A percentile compares a stretch with the other conserved stretches of the same genome.
Conservation (phyloP, 2,888 invertebrate species). For the Troides aeacus region DNA sequence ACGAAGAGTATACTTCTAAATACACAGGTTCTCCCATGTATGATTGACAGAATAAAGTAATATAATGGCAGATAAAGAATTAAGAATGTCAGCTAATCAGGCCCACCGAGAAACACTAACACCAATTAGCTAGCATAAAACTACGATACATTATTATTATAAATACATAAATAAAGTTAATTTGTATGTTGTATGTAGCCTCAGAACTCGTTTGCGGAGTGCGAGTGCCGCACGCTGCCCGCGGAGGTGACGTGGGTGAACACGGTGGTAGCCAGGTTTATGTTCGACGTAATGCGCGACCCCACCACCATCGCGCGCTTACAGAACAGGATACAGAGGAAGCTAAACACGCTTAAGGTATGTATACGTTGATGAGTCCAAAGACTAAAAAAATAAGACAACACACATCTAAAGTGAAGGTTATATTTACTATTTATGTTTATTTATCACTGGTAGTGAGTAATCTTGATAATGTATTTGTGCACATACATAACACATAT, state of each 20-base stretch:
- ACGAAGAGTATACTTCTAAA: neutral
- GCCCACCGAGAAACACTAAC: no score
- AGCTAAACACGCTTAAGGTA: slow-evolving; percentile 91
- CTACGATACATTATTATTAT: no score
- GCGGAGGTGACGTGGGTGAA: slow-evolving; percentile 87
- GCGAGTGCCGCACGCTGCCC: slow-evolving; percentile 60
- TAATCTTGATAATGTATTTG: no score
- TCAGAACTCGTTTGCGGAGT: slow-evolving; percentile 44
- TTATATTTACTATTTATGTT: no score
- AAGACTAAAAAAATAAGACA: neutral
- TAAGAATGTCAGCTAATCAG: no score
- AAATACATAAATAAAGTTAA: neutral
- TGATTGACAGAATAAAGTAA: no score
- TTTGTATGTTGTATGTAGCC: slow-evolving; percentile 36
- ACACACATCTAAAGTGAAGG: no score
- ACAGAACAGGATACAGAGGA: slow-evolving; percentile 90
- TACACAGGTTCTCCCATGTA: neutral
- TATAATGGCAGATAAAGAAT: no score
- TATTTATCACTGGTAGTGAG: no score
- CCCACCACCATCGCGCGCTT: slow-evolving; percentile 84
- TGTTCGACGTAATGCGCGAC: slow-evolving; percentile 91
- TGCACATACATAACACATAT: no score
- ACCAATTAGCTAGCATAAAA: no score
- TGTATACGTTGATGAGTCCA: slow-evolving; percentile 23
- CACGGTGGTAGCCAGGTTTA: slow-evolving; percentile 86